These are phyloP conservation scores for Gymnobelideus leadbeateri DNA, from an alignment of 2,113 vertebrate species.

Conservation along the genomic window DNA sequence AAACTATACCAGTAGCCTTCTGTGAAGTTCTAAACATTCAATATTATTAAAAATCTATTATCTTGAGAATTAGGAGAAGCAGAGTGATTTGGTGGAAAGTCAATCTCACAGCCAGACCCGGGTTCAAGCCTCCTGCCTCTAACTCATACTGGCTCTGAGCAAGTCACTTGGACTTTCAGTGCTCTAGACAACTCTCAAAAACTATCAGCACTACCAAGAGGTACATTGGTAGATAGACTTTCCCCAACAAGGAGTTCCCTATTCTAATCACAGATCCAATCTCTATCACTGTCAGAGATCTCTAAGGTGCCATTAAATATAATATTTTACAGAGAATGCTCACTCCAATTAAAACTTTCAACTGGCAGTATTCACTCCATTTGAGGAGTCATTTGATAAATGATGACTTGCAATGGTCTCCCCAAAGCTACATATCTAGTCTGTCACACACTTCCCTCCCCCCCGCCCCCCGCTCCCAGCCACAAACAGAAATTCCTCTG, in stretches of 20 bases:
- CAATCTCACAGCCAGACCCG: not conserved
- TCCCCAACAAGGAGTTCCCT: not conserved
- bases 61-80: constrained; percentile 1
- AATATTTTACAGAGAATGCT: not conserved
- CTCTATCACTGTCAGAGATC: not conserved
- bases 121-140: not conserved
- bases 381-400: not conserved
- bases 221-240: not conserved
- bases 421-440: not conserved
- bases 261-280: not conserved
- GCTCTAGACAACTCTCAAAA: not conserved
- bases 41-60: not conserved
- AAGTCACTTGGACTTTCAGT: not conserved
- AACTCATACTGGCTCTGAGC: not conserved
- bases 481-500: not conserved
- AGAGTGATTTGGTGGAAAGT: not conserved
- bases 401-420: not conserved
- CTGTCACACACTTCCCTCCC: too few species aligned
- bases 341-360: not conserved
- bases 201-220: not conserved
- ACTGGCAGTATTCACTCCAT: not conserved
- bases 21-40: not conserved
- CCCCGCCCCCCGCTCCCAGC: not conserved
- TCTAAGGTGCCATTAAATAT: not conserved
- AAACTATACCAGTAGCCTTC: not conserved